These are phyloP conservation scores for Colletes gigas DNA, from an alignment of 1,140 invertebrate species.

Conservation along the genomic window DNA sequence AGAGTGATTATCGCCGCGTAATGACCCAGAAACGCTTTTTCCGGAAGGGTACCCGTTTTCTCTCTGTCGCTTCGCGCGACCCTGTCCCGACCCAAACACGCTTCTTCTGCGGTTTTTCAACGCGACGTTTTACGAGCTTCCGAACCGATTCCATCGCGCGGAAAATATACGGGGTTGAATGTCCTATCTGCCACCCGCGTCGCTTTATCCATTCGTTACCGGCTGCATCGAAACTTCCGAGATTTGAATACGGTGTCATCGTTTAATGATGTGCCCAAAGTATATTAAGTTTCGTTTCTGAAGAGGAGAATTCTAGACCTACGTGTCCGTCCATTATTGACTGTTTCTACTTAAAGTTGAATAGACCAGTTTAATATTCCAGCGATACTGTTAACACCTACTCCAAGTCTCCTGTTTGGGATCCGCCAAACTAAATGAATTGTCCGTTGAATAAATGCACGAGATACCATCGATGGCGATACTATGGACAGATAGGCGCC, in stretches of 20 bases:
- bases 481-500: neutral
- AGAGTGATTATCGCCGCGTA: constrained; percentile 80
- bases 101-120: constrained; percentile 54
- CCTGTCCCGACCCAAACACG: neutral
- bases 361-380: too few relatives aligned
- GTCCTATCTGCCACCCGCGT: neutral
- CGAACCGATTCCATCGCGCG: constrained; percentile 8
- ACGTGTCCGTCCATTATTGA: too few relatives aligned
- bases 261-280: too few relatives aligned
- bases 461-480: neutral
- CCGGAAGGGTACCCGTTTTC: constrained; percentile 76
- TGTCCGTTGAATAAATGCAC: neutral
- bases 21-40: constrained; percentile 81
- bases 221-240: too few relatives aligned
- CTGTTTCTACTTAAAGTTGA: too few relatives aligned
- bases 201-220: neutral
- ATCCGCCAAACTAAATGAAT: neutral
- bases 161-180: constrained; percentile 2
- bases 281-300: too few relatives aligned
- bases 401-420: neutral
- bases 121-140: constrained; percentile 42
- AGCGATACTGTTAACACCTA: too few relatives aligned
- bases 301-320: too few relatives aligned
- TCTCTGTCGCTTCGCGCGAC: neutral
- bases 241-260: too few relatives aligned